Evolutionary conservation across 2,797 vertebrate species (phyloP).

Genomic region (Phataginus tetradactyla): DNA sequence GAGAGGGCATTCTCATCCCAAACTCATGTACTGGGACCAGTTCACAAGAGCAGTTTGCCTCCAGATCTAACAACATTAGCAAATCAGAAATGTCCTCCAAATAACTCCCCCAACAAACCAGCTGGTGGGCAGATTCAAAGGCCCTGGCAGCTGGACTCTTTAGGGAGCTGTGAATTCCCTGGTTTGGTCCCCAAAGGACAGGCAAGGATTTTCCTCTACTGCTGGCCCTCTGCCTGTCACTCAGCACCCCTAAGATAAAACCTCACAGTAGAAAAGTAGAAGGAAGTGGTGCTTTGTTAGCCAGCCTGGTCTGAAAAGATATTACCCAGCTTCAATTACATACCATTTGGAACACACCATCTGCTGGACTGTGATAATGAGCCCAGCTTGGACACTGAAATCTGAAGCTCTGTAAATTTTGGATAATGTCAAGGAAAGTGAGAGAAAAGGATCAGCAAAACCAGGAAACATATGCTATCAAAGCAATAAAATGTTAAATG

Average conservation of each 20-base stretch:
- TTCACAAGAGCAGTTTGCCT: background rate
- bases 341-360: conserved; percentile 53
- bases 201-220: background rate
- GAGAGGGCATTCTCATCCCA: background rate
- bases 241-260: background rate
- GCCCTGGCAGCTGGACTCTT: background rate
- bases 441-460: conserved; percentile 19
- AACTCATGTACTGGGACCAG: background rate
- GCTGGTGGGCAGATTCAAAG: background rate
- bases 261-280: background rate
- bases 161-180: background rate
- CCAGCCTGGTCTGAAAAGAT: background rate
- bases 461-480: conserved; percentile 42
- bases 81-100: background rate
- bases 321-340: conserved; percentile 11
- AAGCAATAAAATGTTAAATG: conserved; percentile 13
- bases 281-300: background rate
- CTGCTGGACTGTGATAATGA: conserved; percentile 61
- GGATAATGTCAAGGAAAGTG: conserved; percentile 54
- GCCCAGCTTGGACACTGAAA: conserved; percentile 17
- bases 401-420: conserved; percentile 61
- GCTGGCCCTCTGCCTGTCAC: background rate
- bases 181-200: background rate
- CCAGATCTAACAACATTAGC: background rate
- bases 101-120: background rate